phyloP scores from a whole-genome alignment of 2,888 invertebrate species.

The Tachystola acroxantha region DNA sequence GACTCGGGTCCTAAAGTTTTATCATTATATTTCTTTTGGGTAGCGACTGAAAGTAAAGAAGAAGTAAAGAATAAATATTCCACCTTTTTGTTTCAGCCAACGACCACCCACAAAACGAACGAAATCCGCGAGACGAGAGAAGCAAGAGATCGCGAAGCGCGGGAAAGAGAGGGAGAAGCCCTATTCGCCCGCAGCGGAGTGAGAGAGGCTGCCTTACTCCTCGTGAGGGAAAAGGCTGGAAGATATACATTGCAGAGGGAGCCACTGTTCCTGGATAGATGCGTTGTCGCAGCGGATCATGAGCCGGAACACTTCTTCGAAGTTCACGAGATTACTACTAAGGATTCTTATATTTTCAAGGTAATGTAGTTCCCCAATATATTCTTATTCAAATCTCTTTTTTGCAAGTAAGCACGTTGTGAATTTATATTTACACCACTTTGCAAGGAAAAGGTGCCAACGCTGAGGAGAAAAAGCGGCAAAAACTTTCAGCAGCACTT shows the following conservation, averaged over 20 bases:
- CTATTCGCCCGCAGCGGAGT: constrained; percentile 87
- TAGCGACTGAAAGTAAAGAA: no score
- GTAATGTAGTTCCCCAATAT: constrained; percentile 77
- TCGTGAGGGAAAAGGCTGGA: constrained; percentile 94
- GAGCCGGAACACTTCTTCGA: constrained; percentile 97
- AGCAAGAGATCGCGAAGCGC: constrained; percentile 62
- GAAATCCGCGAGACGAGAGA: constrained; percentile 77
- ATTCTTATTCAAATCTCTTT: no score
- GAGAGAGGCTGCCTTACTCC: constrained; percentile 90
- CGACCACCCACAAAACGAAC: constrained; percentile 82
- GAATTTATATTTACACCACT: no score
- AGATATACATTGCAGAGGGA: constrained; percentile 92
- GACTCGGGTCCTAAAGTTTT: no score
- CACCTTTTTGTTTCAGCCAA: constrained; percentile 76
- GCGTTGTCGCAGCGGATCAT: constrained; percentile 93
- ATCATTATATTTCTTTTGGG: no score
- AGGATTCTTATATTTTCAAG: constrained; percentile 97
- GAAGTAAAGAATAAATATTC: no score
- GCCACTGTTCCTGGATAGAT: constrained; percentile 93
- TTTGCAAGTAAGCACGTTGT: no score
- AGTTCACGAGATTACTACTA: constrained; percentile 94
- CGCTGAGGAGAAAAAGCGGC: no score
- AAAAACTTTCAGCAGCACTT: no score
- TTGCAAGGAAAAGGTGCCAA: no score
- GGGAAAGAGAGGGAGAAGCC: constrained; percentile 64